These are phyloP conservation scores for Fragum fragum DNA, from an alignment of 2,888 invertebrate genomes.

Conservation along the genomic window DNA sequence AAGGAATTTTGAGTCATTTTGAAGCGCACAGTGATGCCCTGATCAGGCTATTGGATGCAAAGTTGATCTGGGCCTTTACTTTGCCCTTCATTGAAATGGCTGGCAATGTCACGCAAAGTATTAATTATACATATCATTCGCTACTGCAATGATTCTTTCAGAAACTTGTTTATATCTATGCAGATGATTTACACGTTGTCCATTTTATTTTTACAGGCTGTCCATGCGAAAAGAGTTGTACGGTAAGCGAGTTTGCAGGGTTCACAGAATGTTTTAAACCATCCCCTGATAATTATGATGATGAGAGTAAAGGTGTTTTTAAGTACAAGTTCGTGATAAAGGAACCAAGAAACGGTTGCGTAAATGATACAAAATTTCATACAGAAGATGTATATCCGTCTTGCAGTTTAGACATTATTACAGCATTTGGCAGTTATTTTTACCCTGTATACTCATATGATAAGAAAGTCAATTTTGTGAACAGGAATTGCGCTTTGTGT, in stretches of 20 bases:
- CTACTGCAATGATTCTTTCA: too few relatives aligned
- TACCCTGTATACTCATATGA: neutral
- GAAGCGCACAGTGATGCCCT: too few relatives aligned
- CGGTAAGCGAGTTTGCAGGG: neutral
- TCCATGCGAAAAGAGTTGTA: neutral
- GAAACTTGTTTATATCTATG: too few relatives aligned
- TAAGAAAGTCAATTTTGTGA: conserved; percentile 2
- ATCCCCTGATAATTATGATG: too few relatives aligned
- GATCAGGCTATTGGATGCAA: too few relatives aligned
- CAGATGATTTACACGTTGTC: too few relatives aligned
- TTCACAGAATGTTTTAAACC: neutral
- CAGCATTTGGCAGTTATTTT: neutral
- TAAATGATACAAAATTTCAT: neutral
- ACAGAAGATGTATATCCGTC: neutral
- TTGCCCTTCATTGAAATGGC: too few relatives aligned
- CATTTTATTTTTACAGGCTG: neutral
- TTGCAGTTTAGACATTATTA: neutral
- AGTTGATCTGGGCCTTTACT: too few relatives aligned
- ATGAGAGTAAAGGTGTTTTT: neutral
- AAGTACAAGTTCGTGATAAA: neutral
- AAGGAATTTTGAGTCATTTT: too few relatives aligned
- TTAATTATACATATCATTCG: too few relatives aligned
- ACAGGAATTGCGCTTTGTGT: neutral
- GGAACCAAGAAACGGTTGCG: neutral
- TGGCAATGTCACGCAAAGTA: too few relatives aligned